Evolutionary conservation across 2,797 vertebrate species (phyloP), one percentile per base, ranked within the genome.

Genomic region (Pantherophis vulpinus): DNA sequence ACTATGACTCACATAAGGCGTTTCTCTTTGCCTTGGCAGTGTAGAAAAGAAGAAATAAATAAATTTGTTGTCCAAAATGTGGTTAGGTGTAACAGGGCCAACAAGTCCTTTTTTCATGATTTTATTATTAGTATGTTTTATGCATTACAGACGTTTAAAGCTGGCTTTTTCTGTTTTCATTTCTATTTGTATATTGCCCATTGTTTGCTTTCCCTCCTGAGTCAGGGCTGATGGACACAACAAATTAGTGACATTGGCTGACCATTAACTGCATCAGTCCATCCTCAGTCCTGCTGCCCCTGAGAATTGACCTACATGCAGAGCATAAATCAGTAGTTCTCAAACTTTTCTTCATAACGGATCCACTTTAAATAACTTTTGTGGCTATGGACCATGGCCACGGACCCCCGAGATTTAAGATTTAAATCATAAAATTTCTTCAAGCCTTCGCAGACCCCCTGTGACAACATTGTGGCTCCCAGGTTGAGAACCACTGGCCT

Each of bases 91-190:
- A 83, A 60, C 29, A 54, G 42, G 14, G 27, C 56, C 16, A 60
- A 23, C 13, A n/a, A 61, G 14, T 51, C 14, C 23, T 23, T 23
- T 63, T 89, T 74, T 25, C 56, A 83, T 92, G 25, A 79, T 92
- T 42, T 88, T 42, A 70, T 56, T 91, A 74, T 89, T 79, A 25
- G 55, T n/a, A 79, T 83, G 55, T 89, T 92, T 89, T 61, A 89
- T 42, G 88, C 56, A 61, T 51, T 89, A n/a, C 60, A 27, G 59
- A 89, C 27, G 2, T 92, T 60, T 92, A 83, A 61, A 32, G 10
- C 18, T 37, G 42, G 11, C 10, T 47, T 89, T 92, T 92, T 51
- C 79, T 79, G 27, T 83, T 92, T 92, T 47, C 23, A 10, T 89
- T 91, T 87, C 63, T 83, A 27, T 42, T 91, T 87, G 56, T 89